Conservation (phyloP, 2,113 vertebrate species). For the Bostrychus sinensis region DNA sequence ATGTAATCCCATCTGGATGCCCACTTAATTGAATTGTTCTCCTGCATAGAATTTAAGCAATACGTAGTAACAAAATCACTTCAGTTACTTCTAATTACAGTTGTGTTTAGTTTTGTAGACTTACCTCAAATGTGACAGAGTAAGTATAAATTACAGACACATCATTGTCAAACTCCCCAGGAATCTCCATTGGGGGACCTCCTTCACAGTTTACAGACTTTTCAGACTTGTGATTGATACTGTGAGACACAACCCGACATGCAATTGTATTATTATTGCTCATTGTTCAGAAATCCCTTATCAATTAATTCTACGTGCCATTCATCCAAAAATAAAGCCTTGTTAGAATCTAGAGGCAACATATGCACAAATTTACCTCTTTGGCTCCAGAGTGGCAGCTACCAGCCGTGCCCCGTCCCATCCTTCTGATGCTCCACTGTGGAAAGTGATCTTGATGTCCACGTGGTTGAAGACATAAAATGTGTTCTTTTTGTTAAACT, state of each 20-base stretch:
- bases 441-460: conserved; percentile 93
- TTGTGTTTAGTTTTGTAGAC: neutral
- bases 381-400: conserved; percentile 93
- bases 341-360: neutral
- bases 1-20: conserved; percentile 99
- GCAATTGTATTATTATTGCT: conserved; percentile 8
- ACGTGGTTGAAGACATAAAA: conserved; percentile 98
- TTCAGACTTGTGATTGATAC: conserved; percentile 84
- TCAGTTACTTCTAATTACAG: neutral
- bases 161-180: conserved; percentile 79
- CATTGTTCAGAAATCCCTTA: no score
- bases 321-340: no score
- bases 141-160: conserved; percentile 89
- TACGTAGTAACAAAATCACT: neutral
- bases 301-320: no score
- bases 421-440: conserved; percentile 83
- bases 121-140: conserved; percentile 87
- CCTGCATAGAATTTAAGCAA: conserved; percentile 69
- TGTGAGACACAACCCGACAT: conserved; percentile 59
- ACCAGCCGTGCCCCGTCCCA: conserved; percentile 90
- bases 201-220: conserved; percentile 82
- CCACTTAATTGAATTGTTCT: conserved; percentile 90
- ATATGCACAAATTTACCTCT: conserved; percentile 80
- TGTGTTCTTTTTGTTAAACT: conserved; percentile 92
- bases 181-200: conserved; percentile 88